Evolutionary conservation across 2,797 vertebrate species (phyloP).

Genomic region (Hybognathus amarus): DNA sequence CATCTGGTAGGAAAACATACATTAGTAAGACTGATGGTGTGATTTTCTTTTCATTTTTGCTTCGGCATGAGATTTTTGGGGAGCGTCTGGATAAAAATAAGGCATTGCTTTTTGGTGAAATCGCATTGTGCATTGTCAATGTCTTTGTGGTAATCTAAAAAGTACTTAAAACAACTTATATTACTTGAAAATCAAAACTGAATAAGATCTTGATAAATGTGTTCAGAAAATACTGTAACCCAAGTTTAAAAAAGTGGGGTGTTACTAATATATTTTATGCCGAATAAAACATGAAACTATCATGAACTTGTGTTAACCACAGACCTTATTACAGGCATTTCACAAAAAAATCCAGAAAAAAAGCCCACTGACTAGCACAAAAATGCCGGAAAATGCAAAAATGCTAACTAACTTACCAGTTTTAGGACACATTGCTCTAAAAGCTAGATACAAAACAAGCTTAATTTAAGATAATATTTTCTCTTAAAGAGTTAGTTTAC

Average conservation of each 20-base stretch:
- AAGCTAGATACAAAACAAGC: background rate
- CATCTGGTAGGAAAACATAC: constrained; percentile 51
- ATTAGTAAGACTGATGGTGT: constrained; percentile 44
- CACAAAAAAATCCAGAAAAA: background rate
- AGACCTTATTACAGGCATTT: background rate
- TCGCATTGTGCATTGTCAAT: background rate
- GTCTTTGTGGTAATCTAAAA: background rate
- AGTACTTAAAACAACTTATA: background rate
- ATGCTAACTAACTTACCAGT: background rate
- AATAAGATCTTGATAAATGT: background rate
- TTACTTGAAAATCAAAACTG: background rate
- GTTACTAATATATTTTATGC: background rate
- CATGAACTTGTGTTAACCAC: background rate
- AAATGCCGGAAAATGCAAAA: background rate
- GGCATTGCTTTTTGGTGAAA: background rate
- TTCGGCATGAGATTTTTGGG: constrained; percentile 1
- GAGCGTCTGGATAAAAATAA: constrained; percentile 24
- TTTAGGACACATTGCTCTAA: background rate
- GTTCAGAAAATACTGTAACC: background rate
- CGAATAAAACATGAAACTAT: background rate
- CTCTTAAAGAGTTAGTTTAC: too few relatives aligned
- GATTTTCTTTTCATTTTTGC: constrained; percentile 13
- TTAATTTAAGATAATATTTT: background rate
- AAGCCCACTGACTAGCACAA: background rate
- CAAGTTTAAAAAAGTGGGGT: too few relatives aligned